Base-by-base conservation (phyloP, 2,888 invertebrate genomes). In the Aelia acuminata region DNA sequence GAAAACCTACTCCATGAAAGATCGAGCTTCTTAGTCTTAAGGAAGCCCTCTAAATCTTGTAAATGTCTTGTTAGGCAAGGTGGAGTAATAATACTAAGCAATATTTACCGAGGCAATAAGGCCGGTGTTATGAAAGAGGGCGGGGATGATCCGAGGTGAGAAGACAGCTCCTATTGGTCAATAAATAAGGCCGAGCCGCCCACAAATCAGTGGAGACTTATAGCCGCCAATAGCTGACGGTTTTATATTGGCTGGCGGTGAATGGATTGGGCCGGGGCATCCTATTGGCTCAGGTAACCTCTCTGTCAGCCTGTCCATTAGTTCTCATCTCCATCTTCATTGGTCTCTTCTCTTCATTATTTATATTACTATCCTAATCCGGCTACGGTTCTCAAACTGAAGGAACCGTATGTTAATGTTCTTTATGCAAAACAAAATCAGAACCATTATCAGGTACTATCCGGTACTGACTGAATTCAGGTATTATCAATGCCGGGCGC, bases 131-230 rank as follows among this genome's bases (percentile, higher is more conserved):
- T 57, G 57, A 35, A 70, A 70, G 63, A 35, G 63, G 63, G 63
- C 1, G 63, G 63, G 35, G 63, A 70, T 70, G 63, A 70, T 70
- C 63, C 63, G 63, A 57, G 57, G 26, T 57, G 57, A 26, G 26
- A 57, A 57, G 57, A 70, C 63, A 70, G 63, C 31, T 35, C 18
- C 63, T 70, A 70, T 70, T 70, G 63, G 63, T 22, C 63, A 70
- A 70, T 70, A 70, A 70, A 70, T 70, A 70, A 70, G 22, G 18
- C 18, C 31, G 31, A 18, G 63, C 63, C 63, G 63, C 63, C 63
- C 63, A 70, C 63, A 70, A 70, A 70, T 70, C 63, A 70, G 63
- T 70, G 63, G 63, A 70, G 63, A 70, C 63, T 70, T 70, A 70
- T 70, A 70, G 63, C 63, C 63, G 63, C 63, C 63, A 70, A 70